Evolutionary conservation across 2,113 vertebrate species (phyloP), one percentile per base, ranked within the genome.

Genomic region (Benitochromis conjunctus): DNA sequence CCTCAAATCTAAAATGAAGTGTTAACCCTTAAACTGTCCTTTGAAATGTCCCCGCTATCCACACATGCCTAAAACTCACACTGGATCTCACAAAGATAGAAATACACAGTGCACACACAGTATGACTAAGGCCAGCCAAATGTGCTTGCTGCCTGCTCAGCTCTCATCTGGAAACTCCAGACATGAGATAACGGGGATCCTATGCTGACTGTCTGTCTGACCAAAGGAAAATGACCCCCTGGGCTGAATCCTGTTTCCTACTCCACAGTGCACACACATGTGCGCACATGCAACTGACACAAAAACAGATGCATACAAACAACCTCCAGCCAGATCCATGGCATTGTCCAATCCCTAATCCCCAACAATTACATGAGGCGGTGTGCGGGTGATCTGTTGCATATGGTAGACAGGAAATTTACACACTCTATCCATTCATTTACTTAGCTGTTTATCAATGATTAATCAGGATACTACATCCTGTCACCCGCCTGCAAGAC

Each of bases 131-230:
- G 84, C 66, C 77, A 43, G 82, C 85, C 89, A 91, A 94, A 93
- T 93, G 93, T 94, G 92, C 93, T 90, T 87, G 89, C 92, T 90
- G 85, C 81, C 90, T 86, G 89, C 88, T 92, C 55, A 46, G 38
- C 79, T 93, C 93, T 94, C 91, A 92, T 92, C 87, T 92, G 91
- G 90, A 92, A 85, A 84, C 90, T 85, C 87, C 92, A 95, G 92
- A 94, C 94, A 92, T 94, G 92, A 95, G 90, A 95, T 95, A 95
- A 95, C 84, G 24, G 79, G 89, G 93, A 94, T 94, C 91, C 86
- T 88, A 81, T 88, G 91, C 90, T 92, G 92, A 94, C 89, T 86
- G 88, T 92, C 88, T 93, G 92, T 82, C 92, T 90, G 92, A 79
- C 89, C 38, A 3, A 54, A 71, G 81, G 82, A 90, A 94, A 92